Evolutionary conservation across 2,888 invertebrate species (phyloP), one percentile per base, ranked within the genome.

Genomic region (Panzeria rudis): DNA sequence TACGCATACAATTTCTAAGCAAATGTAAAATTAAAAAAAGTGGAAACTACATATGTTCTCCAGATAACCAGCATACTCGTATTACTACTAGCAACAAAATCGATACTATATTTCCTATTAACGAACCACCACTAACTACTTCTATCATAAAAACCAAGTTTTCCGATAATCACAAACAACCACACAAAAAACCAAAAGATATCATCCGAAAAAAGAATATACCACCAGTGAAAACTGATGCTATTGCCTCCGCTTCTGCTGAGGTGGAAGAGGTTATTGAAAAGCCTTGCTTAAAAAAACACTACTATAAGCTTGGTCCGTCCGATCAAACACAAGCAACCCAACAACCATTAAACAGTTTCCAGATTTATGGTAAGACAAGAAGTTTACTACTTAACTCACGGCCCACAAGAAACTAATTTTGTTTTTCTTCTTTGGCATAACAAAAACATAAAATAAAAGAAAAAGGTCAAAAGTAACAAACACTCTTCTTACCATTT

Each of bases 221-320:
- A 81, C 87, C 32, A 82, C 87, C 29, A 50, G 61, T 41, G 29
- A n/a, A 6, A 47, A 90, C 88, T 71, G 89, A 89, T 69, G 86
- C 88, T 72, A 88, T 66, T 84, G 73, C 76, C 64, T 47, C 47
- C 23, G 56, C 72, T 72, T 66, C 47, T 29, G 73, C 25, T 29
- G 50, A 38, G 8, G 15, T 78, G 29, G 86, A 84, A 86, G 88
- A 87, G 82, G 86, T 87, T 44, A 87, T 90, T 52, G 88, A 89
- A 87, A 90, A 91, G 77, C 88, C 90, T 77, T 89, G 91, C 87
- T 88, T 90, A 81, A 91, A 90, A 80, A 88, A 90, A 86, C 47
- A 88, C 47, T 91, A 89, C 87, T 92, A 91, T 88, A 88, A 90
- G 86, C 89, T 91, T 88, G 92, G 92, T 89, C 90, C 89, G 87